Evolutionary conservation across 2,797 vertebrate species (phyloP), one percentile per base, ranked within the genome.

Genomic region (Antennarius maculatus): DNA sequence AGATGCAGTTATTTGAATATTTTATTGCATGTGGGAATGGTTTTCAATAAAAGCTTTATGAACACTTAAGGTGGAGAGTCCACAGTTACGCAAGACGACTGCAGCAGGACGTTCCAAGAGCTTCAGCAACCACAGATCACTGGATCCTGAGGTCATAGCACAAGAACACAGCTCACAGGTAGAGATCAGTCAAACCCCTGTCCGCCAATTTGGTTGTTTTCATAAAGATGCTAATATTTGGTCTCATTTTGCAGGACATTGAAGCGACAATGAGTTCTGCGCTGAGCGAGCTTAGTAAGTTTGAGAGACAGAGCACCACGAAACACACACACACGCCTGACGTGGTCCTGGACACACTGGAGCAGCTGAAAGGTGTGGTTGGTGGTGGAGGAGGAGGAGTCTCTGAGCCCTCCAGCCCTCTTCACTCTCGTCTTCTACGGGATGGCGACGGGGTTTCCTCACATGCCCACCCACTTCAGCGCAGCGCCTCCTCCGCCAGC

Each of bases 61-160:
- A 45, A 4, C 23, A n/a, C 79, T 61, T 29, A 23, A 92, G 91
- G 93, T 98, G 79, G 97, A 99, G 59, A 98, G 96, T 84, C 96
- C 97, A 0, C 97, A 98, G 91, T 79, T 98, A 63, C 94, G 95
- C 53, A 98, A 97, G 86, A 90, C 95, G 0, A 92, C 95, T 48
- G 87, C 95, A 0, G 96, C 97, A 0, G 96, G 97, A 27, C 94
- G 97, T 79, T 99, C 97, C 60, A 98, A 97, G 92, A 99, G 97
- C 93, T 99, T 99, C 94, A 99, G 98, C 92, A 99, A 98, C 92
- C 97, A 99, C 80, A 92, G 96, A 66, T 97, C 97, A 10, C 85
- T 97, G 87, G 97, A 98, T 77, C 95, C 96, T 0, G 97, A 99
- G 88, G 94, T 96, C 67, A 95, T 97, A 18, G 91, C 94, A 2